phyloP scores from a whole-genome alignment of 2,888 invertebrate species.

The Epinotia bilunana region DNA sequence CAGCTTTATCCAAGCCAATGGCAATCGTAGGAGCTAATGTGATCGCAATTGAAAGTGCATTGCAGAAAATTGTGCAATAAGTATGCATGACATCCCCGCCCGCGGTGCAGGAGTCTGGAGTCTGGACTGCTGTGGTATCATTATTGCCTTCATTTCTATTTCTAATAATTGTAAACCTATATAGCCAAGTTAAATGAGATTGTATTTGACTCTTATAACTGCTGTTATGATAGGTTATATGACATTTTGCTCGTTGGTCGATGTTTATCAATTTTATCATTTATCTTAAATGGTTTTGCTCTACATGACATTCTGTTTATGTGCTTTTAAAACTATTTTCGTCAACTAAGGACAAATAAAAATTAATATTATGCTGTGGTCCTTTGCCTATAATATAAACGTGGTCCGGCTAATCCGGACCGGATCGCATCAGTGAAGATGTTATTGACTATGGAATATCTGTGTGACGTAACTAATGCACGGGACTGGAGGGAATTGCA shows the following conservation, averaged over 20 bases:
- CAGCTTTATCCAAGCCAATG: constrained; percentile 61
- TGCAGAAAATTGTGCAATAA: constrained; percentile 79
- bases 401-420: too few relatives aligned
- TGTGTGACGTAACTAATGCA: neutral
- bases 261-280: constrained; percentile 30
- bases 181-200: constrained; percentile 30
- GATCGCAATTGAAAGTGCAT: constrained; percentile 76
- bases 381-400: too few relatives aligned
- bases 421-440: too few relatives aligned
- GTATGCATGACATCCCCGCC: constrained; percentile 76
- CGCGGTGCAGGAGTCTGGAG: constrained; percentile 66
- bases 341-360: neutral
- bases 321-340: neutral
- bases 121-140: constrained; percentile 66
- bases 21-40: constrained; percentile 76
- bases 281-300: constrained; percentile 1
- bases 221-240: constrained; percentile 11
- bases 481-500: neutral
- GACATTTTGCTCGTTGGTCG: constrained; percentile 10
- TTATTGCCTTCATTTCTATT: constrained; percentile 54
- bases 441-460: neutral
- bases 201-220: constrained; percentile 34
- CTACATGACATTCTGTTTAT: neutral
- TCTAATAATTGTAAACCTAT: constrained; percentile 53
- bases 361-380: too few relatives aligned